Conservation (phyloP, 2,113 vertebrate species). For the Chitala chitala region DNA sequence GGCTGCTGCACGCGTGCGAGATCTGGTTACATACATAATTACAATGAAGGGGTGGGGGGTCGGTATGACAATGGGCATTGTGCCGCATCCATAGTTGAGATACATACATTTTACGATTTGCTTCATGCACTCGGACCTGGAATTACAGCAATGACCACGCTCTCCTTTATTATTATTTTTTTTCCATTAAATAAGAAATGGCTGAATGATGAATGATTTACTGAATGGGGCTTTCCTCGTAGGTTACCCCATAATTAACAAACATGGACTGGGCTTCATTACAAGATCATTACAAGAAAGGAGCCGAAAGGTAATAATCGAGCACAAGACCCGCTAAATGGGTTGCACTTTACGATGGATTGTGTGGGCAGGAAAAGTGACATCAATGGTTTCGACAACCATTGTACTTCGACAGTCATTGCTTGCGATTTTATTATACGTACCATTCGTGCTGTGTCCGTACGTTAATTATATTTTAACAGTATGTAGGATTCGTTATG, state of each 20-base stretch:
- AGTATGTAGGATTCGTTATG: neutral
- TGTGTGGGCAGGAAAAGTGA: neutral
- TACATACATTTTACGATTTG: neutral
- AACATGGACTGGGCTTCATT: slow-evolving; percentile 10
- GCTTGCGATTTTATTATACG: neutral
- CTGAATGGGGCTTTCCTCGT: neutral
- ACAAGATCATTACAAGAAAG: slow-evolving; percentile 12
- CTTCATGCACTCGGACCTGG: neutral
- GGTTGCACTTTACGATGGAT: neutral
- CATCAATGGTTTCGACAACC: neutral
- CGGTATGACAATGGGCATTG: neutral
- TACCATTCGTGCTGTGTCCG: neutral
- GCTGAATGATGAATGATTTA: slow-evolving; percentile 1
- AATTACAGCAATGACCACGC: neutral
- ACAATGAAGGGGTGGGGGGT: neutral
- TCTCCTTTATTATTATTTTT: neutral
- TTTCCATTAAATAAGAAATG: neutral
- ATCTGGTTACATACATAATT: neutral
- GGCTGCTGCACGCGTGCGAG: neutral
- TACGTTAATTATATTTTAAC: neutral
- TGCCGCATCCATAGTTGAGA: neutral
- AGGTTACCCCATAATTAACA: neutral
- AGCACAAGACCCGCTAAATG: neutral
- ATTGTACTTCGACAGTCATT: neutral
- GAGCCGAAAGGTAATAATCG: slow-evolving; percentile 16